Conservation (phyloP, 2,888 invertebrate species). For the Eilema sororculum region DNA sequence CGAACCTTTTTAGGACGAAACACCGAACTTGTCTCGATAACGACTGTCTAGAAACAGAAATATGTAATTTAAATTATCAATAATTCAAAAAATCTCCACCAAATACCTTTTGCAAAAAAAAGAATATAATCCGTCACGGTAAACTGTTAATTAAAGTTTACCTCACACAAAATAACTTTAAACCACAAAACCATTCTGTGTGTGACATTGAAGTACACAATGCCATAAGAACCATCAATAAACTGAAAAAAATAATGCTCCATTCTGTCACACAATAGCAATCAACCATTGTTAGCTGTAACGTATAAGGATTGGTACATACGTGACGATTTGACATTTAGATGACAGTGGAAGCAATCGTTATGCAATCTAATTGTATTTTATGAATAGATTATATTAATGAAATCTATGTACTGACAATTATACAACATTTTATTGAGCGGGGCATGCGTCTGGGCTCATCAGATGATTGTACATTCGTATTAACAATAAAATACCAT, state of each 20-base stretch:
- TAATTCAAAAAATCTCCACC: too few relatives aligned
- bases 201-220: slow-evolving; percentile 34
- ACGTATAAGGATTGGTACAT: slow-evolving; percentile 33
- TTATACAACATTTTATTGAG: neutral
- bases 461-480: too few relatives aligned
- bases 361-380: neutral
- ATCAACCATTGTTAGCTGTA: slow-evolving; percentile 42
- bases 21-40: too few relatives aligned
- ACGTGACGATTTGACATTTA: slow-evolving; percentile 34
- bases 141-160: neutral
- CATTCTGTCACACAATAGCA: slow-evolving; percentile 40
- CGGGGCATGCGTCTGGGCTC: too few relatives aligned
- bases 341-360: neutral
- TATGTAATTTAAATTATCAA: too few relatives aligned
- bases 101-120: neutral
- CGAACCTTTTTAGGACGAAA: too few relatives aligned
- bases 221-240: slow-evolving; percentile 23
- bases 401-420: neutral
- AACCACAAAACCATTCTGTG: slow-evolving; percentile 19
- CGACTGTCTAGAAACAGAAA: too few relatives aligned
- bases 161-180: slow-evolving; percentile 23
- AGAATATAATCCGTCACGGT: neutral
- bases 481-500: too few relatives aligned
- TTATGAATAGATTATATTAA: neutral
- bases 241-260: slow-evolving; percentile 34